These are phyloP conservation scores for Excalfactoria chinensis DNA, from an alignment of 2,113 vertebrate genomes.

Conservation along the genomic window DNA sequence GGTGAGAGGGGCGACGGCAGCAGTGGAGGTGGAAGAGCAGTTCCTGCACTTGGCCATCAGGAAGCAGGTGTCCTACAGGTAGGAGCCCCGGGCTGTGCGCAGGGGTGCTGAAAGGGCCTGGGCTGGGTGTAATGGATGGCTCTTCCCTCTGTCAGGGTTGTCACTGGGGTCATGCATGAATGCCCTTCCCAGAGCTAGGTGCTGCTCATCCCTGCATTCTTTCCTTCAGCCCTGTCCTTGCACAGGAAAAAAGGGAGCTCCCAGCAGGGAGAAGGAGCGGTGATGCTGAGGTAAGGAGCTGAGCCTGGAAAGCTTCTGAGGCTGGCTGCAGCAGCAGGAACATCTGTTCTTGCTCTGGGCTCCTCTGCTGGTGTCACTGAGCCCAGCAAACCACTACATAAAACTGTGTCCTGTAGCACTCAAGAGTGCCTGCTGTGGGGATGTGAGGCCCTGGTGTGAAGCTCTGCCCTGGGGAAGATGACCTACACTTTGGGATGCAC, in stretches of 20 bases:
- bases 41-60: slow-evolving; percentile 84
- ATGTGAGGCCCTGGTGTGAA: accelerated
- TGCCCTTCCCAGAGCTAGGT: neutral
- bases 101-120: neutral
- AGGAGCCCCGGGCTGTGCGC: slow-evolving; percentile 11
- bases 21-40: slow-evolving; percentile 72
- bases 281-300: neutral
- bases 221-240: neutral
- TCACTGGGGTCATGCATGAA: neutral
- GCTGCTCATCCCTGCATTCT: neutral
- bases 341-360: neutral
- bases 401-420: neutral
- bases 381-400: neutral
- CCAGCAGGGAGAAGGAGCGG: neutral
- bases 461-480: neutral
- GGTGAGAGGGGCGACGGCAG: neutral
- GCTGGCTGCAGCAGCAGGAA: neutral
- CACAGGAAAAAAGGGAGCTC: neutral
- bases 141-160: too few species aligned
- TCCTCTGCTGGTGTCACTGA: neutral
- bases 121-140: neutral
- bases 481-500: neutral
- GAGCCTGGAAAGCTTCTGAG: neutral
- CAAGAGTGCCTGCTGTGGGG: neutral
- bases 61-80: slow-evolving; percentile 96